Percentiles rank a stretch among this genome's conserved stretches.
phyloP scores from a whole-genome alignment of 1,140 invertebrate genomes.

The Wiebesia pumilae region DNA sequence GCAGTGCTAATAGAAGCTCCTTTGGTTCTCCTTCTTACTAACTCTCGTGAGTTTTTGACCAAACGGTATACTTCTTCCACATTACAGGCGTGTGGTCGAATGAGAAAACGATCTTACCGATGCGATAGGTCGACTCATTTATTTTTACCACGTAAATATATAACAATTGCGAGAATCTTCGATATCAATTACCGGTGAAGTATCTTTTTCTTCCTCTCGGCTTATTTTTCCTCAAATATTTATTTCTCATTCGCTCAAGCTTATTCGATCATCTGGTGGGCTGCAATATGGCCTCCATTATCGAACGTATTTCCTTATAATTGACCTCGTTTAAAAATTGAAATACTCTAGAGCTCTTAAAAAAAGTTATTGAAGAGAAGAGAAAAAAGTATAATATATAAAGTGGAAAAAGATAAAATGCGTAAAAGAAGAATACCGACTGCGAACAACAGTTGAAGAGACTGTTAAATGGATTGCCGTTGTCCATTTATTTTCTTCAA shows the following conservation, averaged over 20 bases:
- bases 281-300: conserved; percentile 1
- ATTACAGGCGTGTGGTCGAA: not conserved
- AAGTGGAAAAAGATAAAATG: not conserved
- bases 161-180: conserved; percentile 40
- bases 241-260: not conserved
- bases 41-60: not conserved
- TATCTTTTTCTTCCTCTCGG: not conserved
- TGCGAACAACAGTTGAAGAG: conserved; percentile 30
- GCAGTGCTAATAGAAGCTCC: not conserved
- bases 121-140: conserved; percentile 46
- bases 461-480: conserved; percentile 11
- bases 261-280: not conserved
- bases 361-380: not conserved
- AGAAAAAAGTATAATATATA: not conserved
- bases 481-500: conserved; percentile 21
- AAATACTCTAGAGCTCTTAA: not conserved
- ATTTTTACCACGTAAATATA: conserved; percentile 37
- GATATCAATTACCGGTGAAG: conserved; percentile 45
- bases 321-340: conserved; percentile 34
- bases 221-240: not conserved
- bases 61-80: not conserved
- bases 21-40: not conserved
- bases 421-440: not conserved
- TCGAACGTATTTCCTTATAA: conserved; percentile 46
- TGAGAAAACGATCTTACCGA: conserved; percentile 28